Base-by-base conservation (phyloP, 2,113 vertebrate species). In the Notarius lentiginosus region DNA sequence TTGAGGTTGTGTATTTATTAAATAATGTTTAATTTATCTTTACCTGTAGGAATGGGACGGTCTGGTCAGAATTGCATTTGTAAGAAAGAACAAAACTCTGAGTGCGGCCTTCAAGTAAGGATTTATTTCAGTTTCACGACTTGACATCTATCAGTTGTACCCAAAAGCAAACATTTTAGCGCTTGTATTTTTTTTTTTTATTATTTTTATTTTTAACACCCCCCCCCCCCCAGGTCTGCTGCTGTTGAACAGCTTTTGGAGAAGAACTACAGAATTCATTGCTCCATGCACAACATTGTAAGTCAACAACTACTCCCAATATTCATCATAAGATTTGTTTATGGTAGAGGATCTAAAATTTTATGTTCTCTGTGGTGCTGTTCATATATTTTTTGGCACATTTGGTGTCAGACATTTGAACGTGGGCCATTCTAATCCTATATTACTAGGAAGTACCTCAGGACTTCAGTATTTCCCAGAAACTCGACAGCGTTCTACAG, bases 71-170 rank as follows among this genome's bases (percentile, higher is more conserved):
- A 98, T 99, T 90, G 97, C 97, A n/a, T 99, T 99, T 90, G 96
- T 99, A 79, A 96, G 98, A 90, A 99, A 99, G 94, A 99, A 99
- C 94, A 99, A 99, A 96, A 99, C 97, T 2, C 95, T 99, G 0
- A 95, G 91, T 53, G 96, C 98, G 86, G 95, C 95, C 76, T 99
- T 99, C 93, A 99, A 99, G 98, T 99, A 95, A 97, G 98, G 95
- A 80, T 7, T 79, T 5, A 83, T 82, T 87, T 87, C 55, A 76
- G 27, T 68, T 27, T 15, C 79, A 85, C 9, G 41, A 72, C n/a
- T 84, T 47, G 18, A 60, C 27, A 58, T 53, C 47, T 41, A 53
- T 82, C n/a, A 73, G 17, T 14, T 82, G 55, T 53, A 76, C 56
- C 18, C 76, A 22, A 63, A 55, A 79, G 8, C 30, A 76, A 77